These are phyloP conservation scores for Atherinomorus stipes DNA, from an alignment of 2,113 vertebrate species.

Conservation along the genomic window DNA sequence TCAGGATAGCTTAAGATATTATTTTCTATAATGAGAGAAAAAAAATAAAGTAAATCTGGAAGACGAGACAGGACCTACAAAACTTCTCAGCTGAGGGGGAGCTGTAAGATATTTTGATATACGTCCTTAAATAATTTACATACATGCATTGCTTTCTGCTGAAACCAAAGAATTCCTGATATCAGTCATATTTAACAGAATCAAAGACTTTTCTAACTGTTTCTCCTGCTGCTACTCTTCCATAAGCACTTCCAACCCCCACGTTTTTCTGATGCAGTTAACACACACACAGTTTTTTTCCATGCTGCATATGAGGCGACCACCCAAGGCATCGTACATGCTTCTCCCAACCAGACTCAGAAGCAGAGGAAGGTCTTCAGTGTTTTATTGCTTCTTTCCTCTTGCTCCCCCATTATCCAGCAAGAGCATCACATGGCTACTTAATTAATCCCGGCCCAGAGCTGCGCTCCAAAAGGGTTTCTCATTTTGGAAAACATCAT, in stretches of 20 bases:
- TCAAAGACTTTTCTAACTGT: not conserved
- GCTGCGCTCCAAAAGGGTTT: slow-evolving; percentile 60
- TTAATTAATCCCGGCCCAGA: slow-evolving; percentile 50
- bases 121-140: not conserved
- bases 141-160: not conserved
- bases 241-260: slow-evolving; percentile 15
- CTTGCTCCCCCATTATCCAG: slow-evolving; percentile 15
- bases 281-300: slow-evolving; percentile 47
- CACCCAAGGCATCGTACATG: slow-evolving; percentile 56
- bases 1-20: no score
- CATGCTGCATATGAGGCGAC: slow-evolving; percentile 29
- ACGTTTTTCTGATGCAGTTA: slow-evolving; percentile 23
- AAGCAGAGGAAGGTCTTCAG: slow-evolving; percentile 30
- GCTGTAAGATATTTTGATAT: not conserved
- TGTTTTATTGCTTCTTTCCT: slow-evolving; percentile 27
- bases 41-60: no score
- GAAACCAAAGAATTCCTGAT: not conserved
- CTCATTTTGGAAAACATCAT: slow-evolving; percentile 44
- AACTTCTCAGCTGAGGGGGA: no score
- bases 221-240: slow-evolving; percentile 11
- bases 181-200: no score
- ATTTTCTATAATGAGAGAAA: no score
- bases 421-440: slow-evolving; percentile 42
- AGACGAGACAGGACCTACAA: no score
- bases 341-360: slow-evolving; percentile 27